Evolutionary conservation across 2,797 vertebrate species (phyloP), one percentile per base, ranked within the genome.

Genomic region (Salarias fasciatus): DNA sequence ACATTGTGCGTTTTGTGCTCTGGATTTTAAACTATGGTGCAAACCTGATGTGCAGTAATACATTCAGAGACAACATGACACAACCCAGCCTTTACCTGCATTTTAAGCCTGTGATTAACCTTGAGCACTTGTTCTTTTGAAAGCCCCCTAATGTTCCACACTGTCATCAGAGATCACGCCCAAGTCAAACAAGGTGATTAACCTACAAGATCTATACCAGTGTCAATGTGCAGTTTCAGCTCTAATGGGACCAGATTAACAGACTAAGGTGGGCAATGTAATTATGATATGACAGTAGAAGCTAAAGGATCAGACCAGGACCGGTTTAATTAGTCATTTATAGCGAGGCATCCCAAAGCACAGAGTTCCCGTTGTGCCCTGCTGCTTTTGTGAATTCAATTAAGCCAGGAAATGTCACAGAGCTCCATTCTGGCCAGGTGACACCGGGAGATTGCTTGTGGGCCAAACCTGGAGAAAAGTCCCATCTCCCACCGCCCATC

Each of bases 331-430:
- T 53, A 48, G 24, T 30, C 11, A 35, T 11, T 12, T 40, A 54
- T 62, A 11, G 12, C 1, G 3, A 7, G 36, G 15, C 28, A 9
- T 46, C 14, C 35, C 31, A 31, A 9, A 38, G 11, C 14, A 18
- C 5, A 28, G 24, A 24, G 33, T 52, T 52, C 45, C 51, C 42
- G 62, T 63, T 82, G 60, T 66, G 79, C 73, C 69, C 62, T 44
- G 24, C 18, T 24, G 18, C 18, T 18, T 24, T 69, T 72, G 68
- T 71, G 43, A 68, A 82, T 85, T 86, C 76, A 86, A 79, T 90
- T 75, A 82, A 79, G 61, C 71, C 61, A 67, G 69, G 78, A 83
- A 87, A 86, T 83, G 84, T 77, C 83, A 80, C 65, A 52, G 78
- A 79, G 76, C 69, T 66, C 38, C 37, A 18, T 49, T 59, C 55